Conservation (phyloP, 2,797 vertebrate species). For the Somateria mollissima region DNA sequence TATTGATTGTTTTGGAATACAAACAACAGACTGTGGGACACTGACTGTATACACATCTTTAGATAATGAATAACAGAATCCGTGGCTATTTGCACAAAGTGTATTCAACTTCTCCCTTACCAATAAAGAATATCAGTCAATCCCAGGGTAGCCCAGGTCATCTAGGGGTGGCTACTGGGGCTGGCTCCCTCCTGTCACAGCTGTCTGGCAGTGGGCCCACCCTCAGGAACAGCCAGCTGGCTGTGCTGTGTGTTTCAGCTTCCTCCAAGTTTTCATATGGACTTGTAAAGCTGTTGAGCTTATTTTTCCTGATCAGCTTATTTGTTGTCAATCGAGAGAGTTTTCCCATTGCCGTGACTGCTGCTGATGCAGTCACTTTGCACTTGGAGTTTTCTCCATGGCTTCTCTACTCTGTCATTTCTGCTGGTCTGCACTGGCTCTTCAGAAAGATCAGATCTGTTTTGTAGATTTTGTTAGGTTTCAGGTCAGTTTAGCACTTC, state of each 20-base stretch:
- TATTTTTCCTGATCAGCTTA: background rate
- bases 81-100: background rate
- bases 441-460: constrained; percentile 19
- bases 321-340: constrained; percentile 30
- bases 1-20: background rate
- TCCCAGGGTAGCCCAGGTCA: constrained; percentile 39
- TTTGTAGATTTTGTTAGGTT: constrained; percentile 31
- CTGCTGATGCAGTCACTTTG: background rate
- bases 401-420: constrained; percentile 10
- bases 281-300: constrained; percentile 46
- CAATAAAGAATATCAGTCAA: background rate
- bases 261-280: constrained; percentile 15
- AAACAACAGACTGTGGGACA: background rate
- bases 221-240: constrained; percentile 45
- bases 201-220: constrained; percentile 43
- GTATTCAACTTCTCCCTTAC: background rate
- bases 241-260: constrained; percentile 12
- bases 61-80: constrained; percentile 11
- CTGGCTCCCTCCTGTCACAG: constrained; percentile 23
- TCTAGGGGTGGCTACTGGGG: constrained; percentile 27
- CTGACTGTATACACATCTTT: background rate
- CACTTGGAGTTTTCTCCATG: background rate
- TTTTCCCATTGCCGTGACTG: constrained; percentile 8
- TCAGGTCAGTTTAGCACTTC: background rate
- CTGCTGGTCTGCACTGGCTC: background rate